Percentiles rank a stretch among this genome's conserved stretches.
These are phyloP conservation scores for Pygoscelis antarcticus DNA, from an alignment of 2,113 vertebrate genomes.

Conservation along the genomic window DNA sequence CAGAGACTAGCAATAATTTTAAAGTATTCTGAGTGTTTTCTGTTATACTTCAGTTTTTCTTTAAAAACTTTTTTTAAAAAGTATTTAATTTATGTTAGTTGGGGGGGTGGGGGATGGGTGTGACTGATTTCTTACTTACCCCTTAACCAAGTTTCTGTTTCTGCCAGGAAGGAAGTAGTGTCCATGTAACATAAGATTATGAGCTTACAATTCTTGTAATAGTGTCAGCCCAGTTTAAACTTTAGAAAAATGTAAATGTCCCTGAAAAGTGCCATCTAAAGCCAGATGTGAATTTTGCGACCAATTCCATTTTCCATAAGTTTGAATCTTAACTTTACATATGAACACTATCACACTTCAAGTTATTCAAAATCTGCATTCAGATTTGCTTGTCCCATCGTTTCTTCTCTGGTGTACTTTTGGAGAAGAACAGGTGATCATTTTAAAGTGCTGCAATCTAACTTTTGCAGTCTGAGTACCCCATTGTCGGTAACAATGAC, in stretches of 20 bases:
- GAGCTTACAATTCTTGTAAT: neutral
- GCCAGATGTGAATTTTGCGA: neutral
- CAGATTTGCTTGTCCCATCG: neutral
- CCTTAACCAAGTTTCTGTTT: neutral
- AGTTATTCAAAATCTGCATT: neutral
- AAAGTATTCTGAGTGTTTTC: neutral
- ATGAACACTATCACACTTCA: neutral
- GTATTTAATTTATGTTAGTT: neutral
- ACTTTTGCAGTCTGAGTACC: neutral
- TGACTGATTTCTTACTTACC: neutral
- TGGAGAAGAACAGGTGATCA: neutral
- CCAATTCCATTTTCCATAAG: neutral
- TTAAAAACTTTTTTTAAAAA: rapidly evolving
- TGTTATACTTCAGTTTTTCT: neutral
- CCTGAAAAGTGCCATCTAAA: neutral
- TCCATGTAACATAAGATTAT: neutral
- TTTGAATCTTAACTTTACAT: neutral
- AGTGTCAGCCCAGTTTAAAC: neutral
- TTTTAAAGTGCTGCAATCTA: conserved; percentile 3
- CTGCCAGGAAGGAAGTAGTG: neutral
- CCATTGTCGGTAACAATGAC: conserved; percentile 29
- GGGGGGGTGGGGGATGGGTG: rapidly evolving
- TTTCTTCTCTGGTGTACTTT: neutral
- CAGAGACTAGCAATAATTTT: neutral
- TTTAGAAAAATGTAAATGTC: neutral